These are phyloP conservation scores for Bagarius yarrelli DNA, from an alignment of 2,113 vertebrate genomes.

Conservation along the genomic window DNA sequence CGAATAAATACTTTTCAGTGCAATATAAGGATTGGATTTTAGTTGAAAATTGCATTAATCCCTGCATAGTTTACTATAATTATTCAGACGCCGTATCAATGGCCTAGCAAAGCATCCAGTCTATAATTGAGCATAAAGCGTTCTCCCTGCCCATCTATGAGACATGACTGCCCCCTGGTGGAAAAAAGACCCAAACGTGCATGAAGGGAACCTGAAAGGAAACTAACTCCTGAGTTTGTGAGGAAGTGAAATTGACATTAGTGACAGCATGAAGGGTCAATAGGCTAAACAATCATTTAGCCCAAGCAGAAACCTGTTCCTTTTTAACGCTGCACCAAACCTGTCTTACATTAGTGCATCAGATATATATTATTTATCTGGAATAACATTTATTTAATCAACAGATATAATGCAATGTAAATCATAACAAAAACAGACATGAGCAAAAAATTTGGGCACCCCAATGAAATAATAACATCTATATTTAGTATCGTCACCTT, in stretches of 20 bases:
- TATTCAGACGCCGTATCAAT: not conserved
- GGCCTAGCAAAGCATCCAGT: no score
- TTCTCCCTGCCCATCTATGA: not conserved
- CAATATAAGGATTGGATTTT: not conserved
- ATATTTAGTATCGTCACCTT: no score
- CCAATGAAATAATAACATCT: no score
- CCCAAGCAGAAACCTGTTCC: not conserved
- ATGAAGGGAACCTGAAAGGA: no score
- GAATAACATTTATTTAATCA: no score
- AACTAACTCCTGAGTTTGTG: not conserved
- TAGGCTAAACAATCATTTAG: not conserved
- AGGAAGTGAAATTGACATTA: not conserved
- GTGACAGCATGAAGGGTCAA: not conserved
- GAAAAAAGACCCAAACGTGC: not conserved
- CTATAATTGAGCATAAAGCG: no score
- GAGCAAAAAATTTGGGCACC: no score
- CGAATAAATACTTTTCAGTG: not conserved
- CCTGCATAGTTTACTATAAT: not conserved
- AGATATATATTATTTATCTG: no score
- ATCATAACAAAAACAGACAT: no score
- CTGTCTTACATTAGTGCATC: not conserved
- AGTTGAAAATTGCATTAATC: not conserved
- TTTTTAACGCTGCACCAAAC: not conserved
- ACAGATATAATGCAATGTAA: no score
- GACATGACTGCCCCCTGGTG: slow-evolving; percentile 4